Evolutionary conservation across 2,797 vertebrate species (phyloP).

Genomic region (Falco concolor): DNA sequence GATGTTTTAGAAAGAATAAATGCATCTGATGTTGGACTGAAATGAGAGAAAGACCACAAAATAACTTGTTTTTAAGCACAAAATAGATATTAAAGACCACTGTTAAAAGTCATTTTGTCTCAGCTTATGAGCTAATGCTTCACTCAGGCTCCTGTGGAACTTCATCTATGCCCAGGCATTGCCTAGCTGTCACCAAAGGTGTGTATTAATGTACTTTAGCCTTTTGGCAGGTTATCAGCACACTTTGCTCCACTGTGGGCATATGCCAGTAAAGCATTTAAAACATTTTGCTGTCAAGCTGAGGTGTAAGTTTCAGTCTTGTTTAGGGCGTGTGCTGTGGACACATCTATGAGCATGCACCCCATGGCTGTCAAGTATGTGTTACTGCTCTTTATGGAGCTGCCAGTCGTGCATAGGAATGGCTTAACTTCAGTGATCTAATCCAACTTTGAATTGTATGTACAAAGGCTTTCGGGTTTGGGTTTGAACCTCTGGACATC

Average conservation of each 20-base stretch:
- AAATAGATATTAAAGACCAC: not conserved
- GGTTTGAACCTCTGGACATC: not conserved
- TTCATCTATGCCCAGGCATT: not conserved
- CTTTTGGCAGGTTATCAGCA: not conserved
- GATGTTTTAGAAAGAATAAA: not conserved
- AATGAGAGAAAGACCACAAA: not conserved
- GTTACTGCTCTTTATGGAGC: not conserved
- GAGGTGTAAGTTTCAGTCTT: not conserved
- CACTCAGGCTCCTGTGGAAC: not conserved
- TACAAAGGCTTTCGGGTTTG: not conserved
- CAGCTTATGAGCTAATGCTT: not conserved
- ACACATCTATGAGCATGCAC: too few species aligned
- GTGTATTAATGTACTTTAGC: accelerated
- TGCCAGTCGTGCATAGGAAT: not conserved
- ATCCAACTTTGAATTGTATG: not conserved
- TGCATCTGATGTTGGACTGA: not conserved
- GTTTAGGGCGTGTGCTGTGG: not conserved
- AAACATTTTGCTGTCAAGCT: not conserved
- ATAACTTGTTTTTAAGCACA: not conserved
- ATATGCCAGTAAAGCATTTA: too few species aligned
- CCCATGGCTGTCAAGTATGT: not conserved
- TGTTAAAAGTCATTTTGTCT: not conserved
- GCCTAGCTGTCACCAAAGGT: not conserved
- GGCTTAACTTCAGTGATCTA: not conserved
- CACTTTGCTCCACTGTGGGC: not conserved